phyloP scores from a whole-genome alignment of 2,113 vertebrate species.

The Oriolus oriolus region DNA sequence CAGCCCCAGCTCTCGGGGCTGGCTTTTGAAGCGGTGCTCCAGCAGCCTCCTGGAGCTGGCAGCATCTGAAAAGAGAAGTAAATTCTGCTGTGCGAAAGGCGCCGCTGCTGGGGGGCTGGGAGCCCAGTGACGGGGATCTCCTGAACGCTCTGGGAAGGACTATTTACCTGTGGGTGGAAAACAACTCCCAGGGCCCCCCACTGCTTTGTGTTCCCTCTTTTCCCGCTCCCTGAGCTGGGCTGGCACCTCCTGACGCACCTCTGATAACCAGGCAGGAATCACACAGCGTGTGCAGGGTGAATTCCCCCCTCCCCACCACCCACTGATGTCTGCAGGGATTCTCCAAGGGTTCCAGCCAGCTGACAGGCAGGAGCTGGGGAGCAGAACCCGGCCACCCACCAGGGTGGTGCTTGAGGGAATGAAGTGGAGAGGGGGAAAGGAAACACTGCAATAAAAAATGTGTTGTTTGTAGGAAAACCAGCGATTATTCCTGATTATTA shows the following conservation, averaged over 20 bases:
- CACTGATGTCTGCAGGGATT: background rate
- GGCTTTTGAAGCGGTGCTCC: background rate
- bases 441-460: background rate
- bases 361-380: background rate
- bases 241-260: background rate
- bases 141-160: fast-evolving
- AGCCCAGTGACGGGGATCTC: fast-evolving
- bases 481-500: background rate
- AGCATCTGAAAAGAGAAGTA: background rate
- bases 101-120: background rate
- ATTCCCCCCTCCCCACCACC: background rate
- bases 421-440: background rate
- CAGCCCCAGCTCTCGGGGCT: background rate
- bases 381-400: too few species aligned
- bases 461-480: background rate
- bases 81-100: background rate
- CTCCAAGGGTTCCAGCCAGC: background rate
- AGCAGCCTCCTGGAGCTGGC: background rate
- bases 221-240: background rate
- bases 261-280: fast-evolving
- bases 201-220: background rate
- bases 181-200: fast-evolving
- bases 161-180: fast-evolving
- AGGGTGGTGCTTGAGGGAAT: background rate
- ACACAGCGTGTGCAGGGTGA: fast-evolving